Percentiles rank a stretch among this genome's conserved stretches.
These are phyloP conservation scores for Malurus melanocephalus DNA, from an alignment of 2,113 vertebrate species.

Conservation along the genomic window DNA sequence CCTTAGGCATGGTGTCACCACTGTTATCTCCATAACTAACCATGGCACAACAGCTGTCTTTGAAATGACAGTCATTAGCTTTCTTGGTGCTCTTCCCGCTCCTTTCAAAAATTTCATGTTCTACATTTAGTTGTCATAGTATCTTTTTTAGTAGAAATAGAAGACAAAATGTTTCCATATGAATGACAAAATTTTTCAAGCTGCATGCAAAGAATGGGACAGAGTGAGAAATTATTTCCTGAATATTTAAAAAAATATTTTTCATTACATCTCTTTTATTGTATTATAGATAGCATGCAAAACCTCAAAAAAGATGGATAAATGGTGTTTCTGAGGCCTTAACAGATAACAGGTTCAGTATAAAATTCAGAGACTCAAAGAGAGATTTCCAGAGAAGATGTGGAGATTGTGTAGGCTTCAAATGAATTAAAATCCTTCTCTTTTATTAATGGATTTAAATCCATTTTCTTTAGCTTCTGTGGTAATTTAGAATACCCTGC, in stretches of 20 bases:
- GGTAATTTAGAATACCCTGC: neutral
- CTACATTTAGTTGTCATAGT: neutral
- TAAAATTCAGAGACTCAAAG: neutral
- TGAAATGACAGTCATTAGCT: neutral
- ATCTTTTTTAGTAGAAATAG: neutral
- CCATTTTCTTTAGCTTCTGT: neutral
- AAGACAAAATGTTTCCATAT: neutral
- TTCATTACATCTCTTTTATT: neutral
- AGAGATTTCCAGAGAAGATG: neutral
- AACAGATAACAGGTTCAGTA: neutral
- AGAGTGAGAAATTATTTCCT: neutral
- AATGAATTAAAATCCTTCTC: neutral
- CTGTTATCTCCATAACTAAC: neutral
- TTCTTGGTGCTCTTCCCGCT: neutral
- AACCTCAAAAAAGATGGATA: neutral
- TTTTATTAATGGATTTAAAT: neutral
- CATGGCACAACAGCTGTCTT: neutral
- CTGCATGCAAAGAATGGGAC: neutral
- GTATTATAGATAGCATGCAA: neutral
- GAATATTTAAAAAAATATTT: neutral
- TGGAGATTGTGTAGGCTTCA: neutral
- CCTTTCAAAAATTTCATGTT: neutral
- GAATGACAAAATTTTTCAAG: neutral
- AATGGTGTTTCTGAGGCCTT: neutral
- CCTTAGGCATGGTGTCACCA: neutral